phyloP scores from a whole-genome alignment of 2,797 vertebrate genomes.

The Dromococcyx pavoninus region DNA sequence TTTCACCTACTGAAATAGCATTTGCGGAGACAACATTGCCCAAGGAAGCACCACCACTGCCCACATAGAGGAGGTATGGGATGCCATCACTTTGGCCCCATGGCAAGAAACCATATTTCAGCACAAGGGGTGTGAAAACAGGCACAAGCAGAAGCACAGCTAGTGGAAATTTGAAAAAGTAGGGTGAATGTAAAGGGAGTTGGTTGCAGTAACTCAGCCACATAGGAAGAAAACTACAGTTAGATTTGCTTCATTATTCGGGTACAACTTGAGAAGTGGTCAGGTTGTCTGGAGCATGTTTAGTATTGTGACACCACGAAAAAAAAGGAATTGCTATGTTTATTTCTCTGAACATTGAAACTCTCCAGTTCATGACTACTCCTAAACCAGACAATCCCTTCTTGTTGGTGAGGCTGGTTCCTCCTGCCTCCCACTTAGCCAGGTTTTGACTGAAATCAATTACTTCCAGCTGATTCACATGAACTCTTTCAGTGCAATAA shows the following conservation, averaged over 20 bases:
- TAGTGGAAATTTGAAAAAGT: not conserved
- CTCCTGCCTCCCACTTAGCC: not conserved
- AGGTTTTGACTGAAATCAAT: not conserved
- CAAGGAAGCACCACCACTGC: rapidly evolving
- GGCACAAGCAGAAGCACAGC: not conserved
- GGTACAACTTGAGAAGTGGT: not conserved
- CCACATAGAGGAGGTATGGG: rapidly evolving
- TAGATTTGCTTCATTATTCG: not conserved
- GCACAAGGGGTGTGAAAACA: not conserved
- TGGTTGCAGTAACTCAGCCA: not conserved
- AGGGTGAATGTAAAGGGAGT: rapidly evolving
- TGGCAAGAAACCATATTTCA: not conserved
- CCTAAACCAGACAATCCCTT: not conserved
- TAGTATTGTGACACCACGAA: not conserved
- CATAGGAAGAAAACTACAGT: not conserved
- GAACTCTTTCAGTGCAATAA: not conserved
- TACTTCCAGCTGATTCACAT: not conserved
- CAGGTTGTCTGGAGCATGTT: not conserved
- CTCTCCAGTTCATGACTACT: not conserved
- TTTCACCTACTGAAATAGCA: not conserved
- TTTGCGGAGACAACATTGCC: not conserved
- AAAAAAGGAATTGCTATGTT: not conserved
- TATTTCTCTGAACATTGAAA: not conserved
- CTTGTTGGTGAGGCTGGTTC: not conserved
- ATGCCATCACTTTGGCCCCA: not conserved